Evolutionary conservation across 1,140 invertebrate genomes (phyloP), one percentile per base, ranked within the genome.

Genomic region (Anoplolepis gracilipes): DNA sequence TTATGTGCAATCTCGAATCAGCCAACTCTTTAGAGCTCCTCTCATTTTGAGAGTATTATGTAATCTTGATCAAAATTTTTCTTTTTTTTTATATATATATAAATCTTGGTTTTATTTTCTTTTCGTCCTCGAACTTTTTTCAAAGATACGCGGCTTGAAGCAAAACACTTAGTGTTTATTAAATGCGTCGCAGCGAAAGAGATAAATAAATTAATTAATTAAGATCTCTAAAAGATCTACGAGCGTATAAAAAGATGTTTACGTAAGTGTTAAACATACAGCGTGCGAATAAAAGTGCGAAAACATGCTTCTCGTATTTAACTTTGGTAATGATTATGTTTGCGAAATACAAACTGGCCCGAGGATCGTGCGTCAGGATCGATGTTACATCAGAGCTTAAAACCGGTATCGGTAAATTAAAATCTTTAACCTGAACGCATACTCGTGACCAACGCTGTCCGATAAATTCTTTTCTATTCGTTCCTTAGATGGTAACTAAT

Each of bases 301-400:
- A 69, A 65, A 39, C 30, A 4, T 39, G 64, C 46, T 69, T 69
- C 77, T 79, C 62, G 64, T 79, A 79, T 69, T 53, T 69, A 46
- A n/a, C 77, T 79, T 79, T 79, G 77, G 77, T 79, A 79, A 79
- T 42, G 16, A 78, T 67, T 55, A 67, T n/a, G 46, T 30, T 46
- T 67, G 30, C 49, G 61, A 64, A 77, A 64, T 36, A 65, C 61
- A 36, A 39, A 10, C 36, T 33, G 59, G 25, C 16, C 42, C 19
- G 61, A 65, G 13, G 16, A 36, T 36, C 42, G n/a, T 62, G 30
- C 42, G 16, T 67, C 28, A 36, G 10, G 42, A 64, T 78, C 42
- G 30, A 64, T 25, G 30, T 22, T 30, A 62, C 6, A 3, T 62
- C 2, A 19, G 22, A 76, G 42, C 16, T 62, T 46, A 16, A 59